These are phyloP conservation scores for Myiotriccus ornatus DNA, from an alignment of 2,797 vertebrate species.

Conservation along the genomic window DNA sequence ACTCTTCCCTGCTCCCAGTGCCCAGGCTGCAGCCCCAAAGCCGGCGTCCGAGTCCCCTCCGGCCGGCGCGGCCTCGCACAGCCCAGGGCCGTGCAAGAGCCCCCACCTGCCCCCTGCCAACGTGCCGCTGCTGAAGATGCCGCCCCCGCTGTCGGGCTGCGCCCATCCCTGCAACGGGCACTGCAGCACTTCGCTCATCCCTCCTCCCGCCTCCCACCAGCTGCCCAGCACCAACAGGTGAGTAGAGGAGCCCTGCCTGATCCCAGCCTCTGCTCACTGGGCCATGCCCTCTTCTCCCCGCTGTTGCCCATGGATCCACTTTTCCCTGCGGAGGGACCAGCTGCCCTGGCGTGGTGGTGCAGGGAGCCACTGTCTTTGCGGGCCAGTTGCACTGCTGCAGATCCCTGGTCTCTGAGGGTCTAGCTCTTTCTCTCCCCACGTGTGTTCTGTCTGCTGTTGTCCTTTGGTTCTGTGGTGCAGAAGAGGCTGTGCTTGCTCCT, in stretches of 20 bases:
- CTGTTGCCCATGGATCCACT: not conserved
- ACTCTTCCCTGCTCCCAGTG: constrained; percentile 81
- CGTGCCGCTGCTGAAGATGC: constrained; percentile 89
- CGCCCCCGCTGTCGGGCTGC: constrained; percentile 84
- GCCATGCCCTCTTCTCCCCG: not conserved
- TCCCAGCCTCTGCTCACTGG: not conserved
- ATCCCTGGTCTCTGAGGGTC: not conserved
- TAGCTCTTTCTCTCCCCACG: not conserved
- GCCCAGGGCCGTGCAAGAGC: constrained; percentile 88
- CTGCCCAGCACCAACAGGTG: constrained; percentile 89
- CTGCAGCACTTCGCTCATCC: constrained; percentile 81
- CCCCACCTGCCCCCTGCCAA: constrained; percentile 88
- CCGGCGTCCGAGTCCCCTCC: constrained; percentile 81
- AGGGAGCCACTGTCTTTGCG: not conserved
- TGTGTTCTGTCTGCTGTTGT: not conserved
- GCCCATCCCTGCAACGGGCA: constrained; percentile 93
- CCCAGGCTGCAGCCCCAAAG: constrained; percentile 77
- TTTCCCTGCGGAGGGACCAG: not conserved
- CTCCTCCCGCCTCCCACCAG: constrained; percentile 83
- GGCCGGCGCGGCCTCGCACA: constrained; percentile 73
- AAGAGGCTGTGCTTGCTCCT: constrained; percentile 43
- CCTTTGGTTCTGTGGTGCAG: constrained; percentile 37
- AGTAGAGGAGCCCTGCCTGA: constrained; percentile 25
- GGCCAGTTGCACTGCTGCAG: not conserved
- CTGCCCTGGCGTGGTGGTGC: not conserved